Percentiles rank a stretch among this genome's conserved stretches.
Conservation (phyloP, 2,113 vertebrate species). For the Rhabdomys dilectus region DNA sequence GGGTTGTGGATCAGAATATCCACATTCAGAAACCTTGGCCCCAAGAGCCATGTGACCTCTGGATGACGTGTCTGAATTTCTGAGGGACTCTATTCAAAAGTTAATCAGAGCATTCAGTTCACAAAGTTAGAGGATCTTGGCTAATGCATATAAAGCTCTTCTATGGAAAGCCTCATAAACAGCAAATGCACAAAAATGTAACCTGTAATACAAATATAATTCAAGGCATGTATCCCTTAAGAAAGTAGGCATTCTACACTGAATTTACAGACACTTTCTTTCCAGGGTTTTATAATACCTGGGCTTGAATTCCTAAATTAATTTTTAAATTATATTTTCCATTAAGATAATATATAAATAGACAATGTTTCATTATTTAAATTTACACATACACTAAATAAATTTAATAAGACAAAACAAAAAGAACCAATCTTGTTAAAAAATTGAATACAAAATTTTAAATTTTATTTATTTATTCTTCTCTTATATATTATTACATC, state of each 20-base stretch:
- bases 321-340: slow-evolving; percentile 6
- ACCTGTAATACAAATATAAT: slow-evolving; percentile 23
- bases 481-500: background rate
- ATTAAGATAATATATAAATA: slow-evolving; percentile 17
- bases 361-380: slow-evolving; percentile 16
- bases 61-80: background rate
- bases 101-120: background rate
- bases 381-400: background rate
- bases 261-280: slow-evolving; percentile 30
- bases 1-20: slow-evolving; percentile 1
- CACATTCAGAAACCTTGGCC: slow-evolving; percentile 30
- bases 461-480: background rate
- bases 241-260: slow-evolving; percentile 23
- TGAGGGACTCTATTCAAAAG: background rate
- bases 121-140: background rate
- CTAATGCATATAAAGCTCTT: background rate
- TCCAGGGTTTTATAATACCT: background rate
- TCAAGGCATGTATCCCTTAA: slow-evolving; percentile 20
- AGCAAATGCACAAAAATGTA: background rate
- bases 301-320: slow-evolving; percentile 38
- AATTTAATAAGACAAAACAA: background rate
- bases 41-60: background rate
- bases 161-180: background rate
- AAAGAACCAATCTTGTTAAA: background rate
- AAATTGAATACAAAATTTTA: background rate